These are phyloP conservation scores for Leptodactylus fallax DNA, from an alignment of 2,797 vertebrate species.

Conservation along the genomic window DNA sequence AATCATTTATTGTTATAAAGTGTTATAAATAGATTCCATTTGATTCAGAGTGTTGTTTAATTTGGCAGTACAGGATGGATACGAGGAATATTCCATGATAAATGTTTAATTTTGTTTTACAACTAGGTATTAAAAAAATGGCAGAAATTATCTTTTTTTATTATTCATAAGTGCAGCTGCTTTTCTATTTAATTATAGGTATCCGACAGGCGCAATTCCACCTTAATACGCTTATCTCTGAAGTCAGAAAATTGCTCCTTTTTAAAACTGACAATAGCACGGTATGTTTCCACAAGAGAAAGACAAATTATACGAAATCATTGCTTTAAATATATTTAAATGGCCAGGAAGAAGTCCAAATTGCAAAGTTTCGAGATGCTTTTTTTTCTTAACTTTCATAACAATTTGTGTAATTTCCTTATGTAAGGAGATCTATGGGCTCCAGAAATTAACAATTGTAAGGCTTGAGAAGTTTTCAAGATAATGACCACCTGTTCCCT, in stretches of 20 bases:
- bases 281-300: constrained; percentile 87
- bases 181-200: constrained; percentile 97
- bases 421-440: constrained; percentile 48
- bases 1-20: too few relatives aligned
- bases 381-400: constrained; percentile 55
- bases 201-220: constrained; percentile 94
- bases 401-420: constrained; percentile 63
- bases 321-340: constrained; percentile 91
- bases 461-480: neutral
- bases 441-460: constrained; percentile 29
- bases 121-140: constrained; percentile 85
- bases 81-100: constrained; percentile 38
- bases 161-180: constrained; percentile 87
- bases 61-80: neutral
- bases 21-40: too few relatives aligned
- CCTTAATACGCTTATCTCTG: constrained; percentile 94
- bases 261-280: constrained; percentile 95
- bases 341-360: constrained; percentile 75
- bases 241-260: constrained; percentile 99
- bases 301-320: constrained; percentile 91
- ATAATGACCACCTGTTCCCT: neutral
- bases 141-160: constrained; percentile 83
- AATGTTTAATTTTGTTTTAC: constrained; percentile 71
- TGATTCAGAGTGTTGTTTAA: neutral
- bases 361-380: constrained; percentile 75